A percentile compares a stretch with the other conserved stretches of the same genome.
phyloP scores from a whole-genome alignment of 2,113 vertebrate genomes.

The Lampris megalopsis region DNA sequence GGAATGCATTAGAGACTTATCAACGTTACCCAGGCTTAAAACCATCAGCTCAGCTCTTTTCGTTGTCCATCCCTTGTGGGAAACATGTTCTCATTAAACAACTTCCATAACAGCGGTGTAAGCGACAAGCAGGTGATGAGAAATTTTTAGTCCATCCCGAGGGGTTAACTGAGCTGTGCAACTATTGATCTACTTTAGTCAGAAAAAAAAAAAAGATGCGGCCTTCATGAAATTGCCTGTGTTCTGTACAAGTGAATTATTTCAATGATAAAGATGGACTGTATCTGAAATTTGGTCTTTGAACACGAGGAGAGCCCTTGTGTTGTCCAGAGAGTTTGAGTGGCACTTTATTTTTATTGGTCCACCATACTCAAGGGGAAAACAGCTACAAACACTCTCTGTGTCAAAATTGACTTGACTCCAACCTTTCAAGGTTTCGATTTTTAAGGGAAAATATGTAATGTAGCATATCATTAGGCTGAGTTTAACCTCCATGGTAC shows the following conservation, averaged over 20 bases:
- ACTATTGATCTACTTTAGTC: constrained; percentile 38
- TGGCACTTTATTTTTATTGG: background rate
- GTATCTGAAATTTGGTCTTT: background rate
- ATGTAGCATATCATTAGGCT: constrained; percentile 3
- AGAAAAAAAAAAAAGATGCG: constrained; percentile 1
- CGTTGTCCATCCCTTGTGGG: constrained; percentile 67
- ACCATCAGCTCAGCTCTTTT: constrained; percentile 80
- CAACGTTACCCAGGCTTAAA: constrained; percentile 67
- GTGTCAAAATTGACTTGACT: background rate
- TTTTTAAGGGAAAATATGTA: background rate
- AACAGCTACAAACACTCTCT: background rate
- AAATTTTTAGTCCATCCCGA: constrained; percentile 27
- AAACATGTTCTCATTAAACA: constrained; percentile 76
- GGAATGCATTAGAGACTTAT: constrained; percentile 78
- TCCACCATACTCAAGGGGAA: background rate
- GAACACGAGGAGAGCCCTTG: background rate
- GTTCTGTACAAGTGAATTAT: background rate
- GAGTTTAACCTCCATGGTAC: constrained; percentile 1
- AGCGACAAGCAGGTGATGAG: constrained; percentile 39
- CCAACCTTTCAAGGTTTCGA: background rate
- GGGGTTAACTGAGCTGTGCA: constrained; percentile 24
- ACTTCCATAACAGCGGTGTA: constrained; percentile 62
- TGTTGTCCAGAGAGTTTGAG: background rate
- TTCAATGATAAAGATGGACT: background rate
- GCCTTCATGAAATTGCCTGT: constrained; percentile 6